Evolutionary conservation across 1,140 invertebrate genomes (phyloP).

Genomic region (Drosophila pruinosa): DNA sequence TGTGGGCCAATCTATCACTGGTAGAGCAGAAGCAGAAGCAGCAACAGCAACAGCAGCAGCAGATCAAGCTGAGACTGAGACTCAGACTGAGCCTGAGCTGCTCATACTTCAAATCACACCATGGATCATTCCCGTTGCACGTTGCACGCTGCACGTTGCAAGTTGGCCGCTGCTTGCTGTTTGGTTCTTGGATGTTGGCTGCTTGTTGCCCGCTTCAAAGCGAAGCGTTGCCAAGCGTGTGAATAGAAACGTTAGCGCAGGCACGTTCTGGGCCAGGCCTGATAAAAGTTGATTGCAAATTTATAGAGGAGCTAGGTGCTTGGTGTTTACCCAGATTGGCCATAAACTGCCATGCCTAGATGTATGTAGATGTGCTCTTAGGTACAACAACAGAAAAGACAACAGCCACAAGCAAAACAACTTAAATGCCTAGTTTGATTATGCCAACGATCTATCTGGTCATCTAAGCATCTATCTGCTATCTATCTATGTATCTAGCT

Average conservation of each 20-base stretch:
- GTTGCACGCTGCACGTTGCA: conserved; percentile 5
- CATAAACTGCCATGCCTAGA: conserved; percentile 62
- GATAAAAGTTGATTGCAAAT: conserved; percentile 82
- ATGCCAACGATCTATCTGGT: conserved; percentile 27
- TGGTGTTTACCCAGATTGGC: conserved; percentile 51
- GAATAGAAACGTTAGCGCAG: conserved; percentile 79
- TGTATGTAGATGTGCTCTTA: conserved; percentile 13
- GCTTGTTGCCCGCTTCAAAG: background rate
- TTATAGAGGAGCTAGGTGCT: conserved; percentile 59
- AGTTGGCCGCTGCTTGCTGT: background rate
- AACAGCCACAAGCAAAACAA: conserved; percentile 23
- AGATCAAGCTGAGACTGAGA: background rate
- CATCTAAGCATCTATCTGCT: conserved; percentile 18
- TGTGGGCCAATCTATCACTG: conserved; percentile 79
- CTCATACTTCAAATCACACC: conserved; percentile 9
- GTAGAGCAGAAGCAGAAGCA: conserved; percentile 15
- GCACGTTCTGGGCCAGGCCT: conserved; percentile 68
- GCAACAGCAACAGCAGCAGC: background rate
- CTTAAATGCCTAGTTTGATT: conserved; percentile 38
- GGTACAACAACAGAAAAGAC: background rate
- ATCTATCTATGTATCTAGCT: background rate
- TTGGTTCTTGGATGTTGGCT: background rate
- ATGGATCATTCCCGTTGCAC: conserved; percentile 27
- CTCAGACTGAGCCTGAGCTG: background rate
- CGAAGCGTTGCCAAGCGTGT: conserved; percentile 60